Evolutionary conservation across 2,797 vertebrate genomes (phyloP).

Genomic region (Diglossa cyanea): DNA sequence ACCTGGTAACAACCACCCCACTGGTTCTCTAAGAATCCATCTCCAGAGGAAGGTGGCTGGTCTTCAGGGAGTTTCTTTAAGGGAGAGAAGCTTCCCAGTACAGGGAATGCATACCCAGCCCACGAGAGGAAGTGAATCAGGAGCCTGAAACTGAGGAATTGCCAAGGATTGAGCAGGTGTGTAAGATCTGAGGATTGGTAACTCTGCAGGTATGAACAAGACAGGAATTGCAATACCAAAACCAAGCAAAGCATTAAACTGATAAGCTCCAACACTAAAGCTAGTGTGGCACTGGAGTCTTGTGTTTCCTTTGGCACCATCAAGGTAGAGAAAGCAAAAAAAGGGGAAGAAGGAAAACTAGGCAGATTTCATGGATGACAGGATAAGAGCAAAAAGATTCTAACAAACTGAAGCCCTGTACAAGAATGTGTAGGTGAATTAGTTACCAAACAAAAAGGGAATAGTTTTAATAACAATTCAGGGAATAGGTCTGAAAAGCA

Average conservation of each 20-base stretch:
- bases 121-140: rapidly evolving
- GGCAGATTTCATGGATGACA: not conserved
- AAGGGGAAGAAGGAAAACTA: not conserved
- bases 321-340: not conserved
- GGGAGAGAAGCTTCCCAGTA: not conserved
- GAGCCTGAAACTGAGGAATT: not conserved
- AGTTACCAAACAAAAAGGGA: not conserved
- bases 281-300: not conserved
- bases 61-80: not conserved
- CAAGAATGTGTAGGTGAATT: not conserved
- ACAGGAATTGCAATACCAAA: not conserved
- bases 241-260: not conserved
- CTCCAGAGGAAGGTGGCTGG: not conserved
- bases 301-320: not conserved
- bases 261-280: not conserved
- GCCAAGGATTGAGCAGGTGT: not conserved
- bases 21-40: not conserved
- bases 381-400: not conserved
- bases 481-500: not conserved
- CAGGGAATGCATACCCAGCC: not conserved
- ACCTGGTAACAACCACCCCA: not conserved
- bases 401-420: not conserved
- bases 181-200: not conserved
- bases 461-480: not conserved
- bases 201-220: not conserved